A percentile compares a stretch with the other conserved stretches of the same genome.
These are phyloP conservation scores for Riparia riparia DNA, from an alignment of 2,113 vertebrate species.

Conservation along the genomic window DNA sequence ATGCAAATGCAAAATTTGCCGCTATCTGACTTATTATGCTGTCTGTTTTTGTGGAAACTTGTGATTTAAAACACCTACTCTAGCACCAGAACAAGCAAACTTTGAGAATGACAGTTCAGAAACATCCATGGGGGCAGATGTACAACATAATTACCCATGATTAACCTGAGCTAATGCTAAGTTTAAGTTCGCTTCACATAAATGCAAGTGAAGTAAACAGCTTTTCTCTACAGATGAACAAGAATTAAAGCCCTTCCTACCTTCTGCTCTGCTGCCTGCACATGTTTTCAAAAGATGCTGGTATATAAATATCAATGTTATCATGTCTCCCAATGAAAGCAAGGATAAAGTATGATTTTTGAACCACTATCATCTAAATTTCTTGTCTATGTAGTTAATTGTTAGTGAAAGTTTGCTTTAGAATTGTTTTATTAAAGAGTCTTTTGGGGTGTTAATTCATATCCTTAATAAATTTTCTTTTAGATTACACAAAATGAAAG, in stretches of 20 bases:
- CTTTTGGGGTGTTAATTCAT: background rate
- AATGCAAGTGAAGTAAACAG: conserved; percentile 4
- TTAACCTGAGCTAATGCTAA: conserved; percentile 31
- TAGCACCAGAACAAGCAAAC: background rate
- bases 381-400: background rate
- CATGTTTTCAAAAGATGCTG: background rate
- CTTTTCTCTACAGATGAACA: background rate
- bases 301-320: background rate
- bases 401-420: background rate
- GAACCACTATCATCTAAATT: background rate
- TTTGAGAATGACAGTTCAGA: background rate
- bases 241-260: background rate
- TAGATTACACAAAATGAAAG: background rate
- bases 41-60: background rate
- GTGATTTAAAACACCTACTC: background rate
- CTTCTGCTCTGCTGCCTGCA: background rate
- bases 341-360: background rate
- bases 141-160: background rate
- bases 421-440: background rate
- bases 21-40: background rate
- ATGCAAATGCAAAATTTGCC: background rate
- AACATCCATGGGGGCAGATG: background rate
- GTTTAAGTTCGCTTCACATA: conserved; percentile 18
- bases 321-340: background rate
- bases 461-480: background rate